These are phyloP conservation scores for Syngnathus acus DNA, from an alignment of 2,797 vertebrate genomes.

Conservation along the genomic window DNA sequence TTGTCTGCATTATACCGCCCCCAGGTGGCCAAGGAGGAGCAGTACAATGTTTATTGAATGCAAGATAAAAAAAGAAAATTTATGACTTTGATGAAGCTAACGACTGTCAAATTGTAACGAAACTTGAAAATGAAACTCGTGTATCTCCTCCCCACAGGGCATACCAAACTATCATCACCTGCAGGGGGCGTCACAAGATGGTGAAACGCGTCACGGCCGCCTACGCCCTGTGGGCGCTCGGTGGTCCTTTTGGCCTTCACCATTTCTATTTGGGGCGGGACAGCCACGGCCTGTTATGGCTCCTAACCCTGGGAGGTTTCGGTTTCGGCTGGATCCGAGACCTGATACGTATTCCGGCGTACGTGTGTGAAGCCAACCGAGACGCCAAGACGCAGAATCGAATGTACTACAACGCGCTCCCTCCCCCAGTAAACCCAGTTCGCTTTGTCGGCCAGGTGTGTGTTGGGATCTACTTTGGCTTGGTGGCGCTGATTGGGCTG, in stretches of 20 bases:
- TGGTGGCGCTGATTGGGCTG: constrained; percentile 75
- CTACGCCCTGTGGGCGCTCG: constrained; percentile 73
- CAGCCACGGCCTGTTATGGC: constrained; percentile 87
- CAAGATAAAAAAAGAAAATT: no score
- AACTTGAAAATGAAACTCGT: background rate
- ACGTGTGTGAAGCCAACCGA: constrained; percentile 76
- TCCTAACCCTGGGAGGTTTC: constrained; percentile 84
- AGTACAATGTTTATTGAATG: no score
- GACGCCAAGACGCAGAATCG: constrained; percentile 17
- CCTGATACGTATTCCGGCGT: constrained; percentile 75
- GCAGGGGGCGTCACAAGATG: constrained; percentile 50
- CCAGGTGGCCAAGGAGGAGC: no score
- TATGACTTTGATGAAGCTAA: no score
- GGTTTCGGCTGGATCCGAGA: constrained; percentile 80
- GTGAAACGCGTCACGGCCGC: constrained; percentile 72
- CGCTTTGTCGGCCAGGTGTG: constrained; percentile 77
- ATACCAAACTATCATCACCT: constrained; percentile 24
- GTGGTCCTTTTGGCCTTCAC: constrained; percentile 79
- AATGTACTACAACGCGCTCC: background rate
- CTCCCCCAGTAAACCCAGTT: constrained; percentile 58
- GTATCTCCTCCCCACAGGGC: constrained; percentile 13
- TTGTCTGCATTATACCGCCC: no score
- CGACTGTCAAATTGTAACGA: no score
- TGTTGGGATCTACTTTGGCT: constrained; percentile 85
- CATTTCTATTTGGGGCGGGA: constrained; percentile 85